These are phyloP conservation scores for Phocoena phocoena DNA, from an alignment of 2,113 vertebrate species.

Conservation along the genomic window DNA sequence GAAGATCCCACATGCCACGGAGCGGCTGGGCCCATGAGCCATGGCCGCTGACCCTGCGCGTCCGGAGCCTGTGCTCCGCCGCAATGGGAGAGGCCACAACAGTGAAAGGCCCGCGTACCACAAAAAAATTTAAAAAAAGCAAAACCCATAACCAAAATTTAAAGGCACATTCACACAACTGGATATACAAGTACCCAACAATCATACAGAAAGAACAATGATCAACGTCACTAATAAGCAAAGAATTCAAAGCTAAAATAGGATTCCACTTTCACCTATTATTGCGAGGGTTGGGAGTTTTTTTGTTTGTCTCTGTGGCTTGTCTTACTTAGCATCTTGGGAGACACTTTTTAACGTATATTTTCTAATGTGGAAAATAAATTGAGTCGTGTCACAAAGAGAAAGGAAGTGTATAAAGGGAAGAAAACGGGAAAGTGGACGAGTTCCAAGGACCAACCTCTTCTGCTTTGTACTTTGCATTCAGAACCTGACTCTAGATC, in stretches of 20 bases:
- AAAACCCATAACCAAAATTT: slow-evolving; percentile 1
- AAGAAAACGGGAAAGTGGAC: not conserved
- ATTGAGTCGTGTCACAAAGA: not conserved
- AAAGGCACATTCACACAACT: slow-evolving; percentile 42
- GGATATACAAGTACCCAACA: slow-evolving; percentile 4
- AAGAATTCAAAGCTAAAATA: not conserved
- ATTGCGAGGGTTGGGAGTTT: not conserved
- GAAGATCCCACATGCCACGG: too few relatives aligned
- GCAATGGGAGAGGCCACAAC: too few relatives aligned
- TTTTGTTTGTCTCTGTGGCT: not conserved
- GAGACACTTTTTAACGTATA: not conserved
- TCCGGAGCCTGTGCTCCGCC: too few relatives aligned
- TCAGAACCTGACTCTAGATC: not conserved
- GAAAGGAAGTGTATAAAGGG: not conserved
- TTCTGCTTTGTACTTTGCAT: not conserved
- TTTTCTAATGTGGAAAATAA: not conserved
- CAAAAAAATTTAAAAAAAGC: not conserved
- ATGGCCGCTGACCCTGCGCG: too few relatives aligned
- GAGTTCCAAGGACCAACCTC: accelerated
- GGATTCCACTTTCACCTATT: not conserved
- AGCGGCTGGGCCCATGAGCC: too few relatives aligned
- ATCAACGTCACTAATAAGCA: not conserved
- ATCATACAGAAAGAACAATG: not conserved
- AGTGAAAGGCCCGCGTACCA: accelerated
- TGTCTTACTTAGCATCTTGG: not conserved